phyloP scores from a whole-genome alignment of 1,140 invertebrate species.

The Zaprionus gabonicus region DNA sequence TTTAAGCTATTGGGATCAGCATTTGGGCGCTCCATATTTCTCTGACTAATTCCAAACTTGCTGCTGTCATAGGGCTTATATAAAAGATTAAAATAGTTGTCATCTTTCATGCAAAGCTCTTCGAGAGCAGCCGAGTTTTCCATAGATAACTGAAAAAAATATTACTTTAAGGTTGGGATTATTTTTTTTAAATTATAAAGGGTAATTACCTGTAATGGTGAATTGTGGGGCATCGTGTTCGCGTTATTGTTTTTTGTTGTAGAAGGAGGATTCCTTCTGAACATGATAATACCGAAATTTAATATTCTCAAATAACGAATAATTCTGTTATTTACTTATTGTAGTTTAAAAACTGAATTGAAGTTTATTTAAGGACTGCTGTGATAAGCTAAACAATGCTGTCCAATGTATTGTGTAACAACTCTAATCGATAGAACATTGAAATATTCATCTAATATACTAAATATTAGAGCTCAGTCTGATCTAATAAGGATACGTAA shows the following conservation, averaged over 20 bases:
- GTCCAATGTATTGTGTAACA: background rate
- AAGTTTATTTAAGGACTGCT: background rate
- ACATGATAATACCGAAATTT: constrained; percentile 41
- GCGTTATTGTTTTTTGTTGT: constrained; percentile 1
- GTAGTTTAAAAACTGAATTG: background rate
- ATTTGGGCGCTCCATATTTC: background rate
- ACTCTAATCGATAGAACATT: background rate
- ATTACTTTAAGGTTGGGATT: no score
- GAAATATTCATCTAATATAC: background rate
- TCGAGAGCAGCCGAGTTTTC: background rate
- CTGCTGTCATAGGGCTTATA: constrained; percentile 24
- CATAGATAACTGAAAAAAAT: background rate
- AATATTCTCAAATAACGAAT: background rate
- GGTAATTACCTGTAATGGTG: background rate
- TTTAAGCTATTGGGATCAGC: background rate
- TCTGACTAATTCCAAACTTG: background rate
- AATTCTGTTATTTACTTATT: background rate
- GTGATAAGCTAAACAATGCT: background rate
- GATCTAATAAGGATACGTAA: background rate
- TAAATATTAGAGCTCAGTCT: background rate
- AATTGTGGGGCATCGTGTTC: background rate
- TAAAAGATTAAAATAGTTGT: constrained; percentile 23
- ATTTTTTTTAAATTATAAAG: no score
- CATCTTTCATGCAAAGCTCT: constrained; percentile 20
- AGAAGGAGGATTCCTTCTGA: constrained; percentile 15